Base-by-base conservation (phyloP, 2,888 invertebrate species). In the Ornithoptera priamus region DNA sequence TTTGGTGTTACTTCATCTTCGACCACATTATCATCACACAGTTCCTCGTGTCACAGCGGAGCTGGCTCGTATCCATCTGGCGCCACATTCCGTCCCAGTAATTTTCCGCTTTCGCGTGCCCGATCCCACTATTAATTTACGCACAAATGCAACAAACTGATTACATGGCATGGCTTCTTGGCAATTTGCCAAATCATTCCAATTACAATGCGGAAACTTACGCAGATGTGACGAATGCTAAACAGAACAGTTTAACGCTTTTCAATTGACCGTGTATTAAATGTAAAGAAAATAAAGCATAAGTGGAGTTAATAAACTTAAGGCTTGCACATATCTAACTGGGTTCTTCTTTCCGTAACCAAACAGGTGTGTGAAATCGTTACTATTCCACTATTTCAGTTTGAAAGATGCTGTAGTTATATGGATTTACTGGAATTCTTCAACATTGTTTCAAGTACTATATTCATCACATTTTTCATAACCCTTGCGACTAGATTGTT, bases 61-160 rank as follows among this genome's bases (percentile, higher is more conserved):
- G 64, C 82, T 90, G 91, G 91, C 90, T 81, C 0, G 18, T 62
- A 71, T 83, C 89, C 91, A 90, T 84, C 81, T 88, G 88, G 86
- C 87, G 85, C 80, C 80, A 77, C 56, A 56, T 50, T 69, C 62
- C 65, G 70, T 71, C 70, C 70, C 72, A 71, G 85, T 85, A 83
- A 87, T 89, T 89, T 89, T 90, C 90, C 90, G 82, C 84, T 83
- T 83, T 82, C 80, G 39, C 68, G 20, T 58, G 22, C 15, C 57
- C 69, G 60, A 60, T 30, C 39, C 46, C 59, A 12, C 10, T 10
- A 17, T 12, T 62, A 65, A 69, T 62, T 62, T 69, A 62, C 64
- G 59, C 53, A 64, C 59, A 50, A 63, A 63, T 39, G 18, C 57
- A 64, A 30, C 59, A 36, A 60, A 68, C 50, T 30, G 59, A 56